Base-by-base conservation (phyloP, 2,797 vertebrate species). In the Austrolebias charrua region DNA sequence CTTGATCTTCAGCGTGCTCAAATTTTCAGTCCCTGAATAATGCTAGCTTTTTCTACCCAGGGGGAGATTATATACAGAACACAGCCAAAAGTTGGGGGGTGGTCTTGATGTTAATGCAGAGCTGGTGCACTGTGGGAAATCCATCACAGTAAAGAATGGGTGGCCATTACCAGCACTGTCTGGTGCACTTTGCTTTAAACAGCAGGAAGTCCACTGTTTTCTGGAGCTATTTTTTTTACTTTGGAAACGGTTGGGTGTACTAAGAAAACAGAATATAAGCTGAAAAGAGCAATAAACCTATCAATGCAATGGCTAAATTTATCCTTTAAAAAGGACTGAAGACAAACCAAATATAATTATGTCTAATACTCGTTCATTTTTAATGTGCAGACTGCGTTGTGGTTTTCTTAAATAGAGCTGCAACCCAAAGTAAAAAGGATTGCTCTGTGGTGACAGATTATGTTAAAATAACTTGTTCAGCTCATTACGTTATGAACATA, bases 21-120 rank as follows among this genome's bases (percentile, higher is more conserved):
- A 69, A 83, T 76, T 81, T 77, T 81, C 79, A 81, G 45, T 35
- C 33, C 60, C 69, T 84, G 66, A 86, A 86, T 88, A 65, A 86
- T 86, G 85, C 76, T 73, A 59, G 24, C 3, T 50, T 79, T 42
- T 54, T 80, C 58, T 57, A 56, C 66, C 63, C 71, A 58, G 66
- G 62, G 73, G 75, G 60, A 8, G 58, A 86, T 81, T 81, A 79
- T 63, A 2, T 6, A 63, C 67, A 71, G 49, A 70, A 63, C 18
- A 43, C 24, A 53, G 61, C 56, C 78, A 66, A 75, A 76, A 79
- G 56, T 80, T 70, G 66, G 38, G 44, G 58, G 63, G 79, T 35
- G 40, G 70, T 55, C 15, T 40, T 4, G 62, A 69, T 70, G 53
- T 70, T 76, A n/a, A 48, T 55, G 59, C 62, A 55, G 60, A 55